A percentile compares a stretch with the other conserved stretches of the same genome.
These are phyloP conservation scores for Emydura subglobosa DNA, from an alignment of 2,113 vertebrate genomes.

Conservation along the genomic window DNA sequence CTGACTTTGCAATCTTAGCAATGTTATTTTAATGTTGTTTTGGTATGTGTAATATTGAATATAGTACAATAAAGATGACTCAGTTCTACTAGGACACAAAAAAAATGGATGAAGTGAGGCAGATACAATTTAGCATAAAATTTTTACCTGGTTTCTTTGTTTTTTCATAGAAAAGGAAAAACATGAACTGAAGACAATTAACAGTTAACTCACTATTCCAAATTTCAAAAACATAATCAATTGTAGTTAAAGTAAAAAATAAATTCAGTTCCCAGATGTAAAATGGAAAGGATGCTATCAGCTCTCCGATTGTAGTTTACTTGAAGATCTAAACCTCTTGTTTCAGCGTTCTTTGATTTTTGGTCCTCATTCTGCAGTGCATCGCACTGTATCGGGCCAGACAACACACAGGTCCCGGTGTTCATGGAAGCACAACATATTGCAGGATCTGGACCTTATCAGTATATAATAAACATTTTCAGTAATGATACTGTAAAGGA, in stretches of 20 bases:
- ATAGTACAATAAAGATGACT: neutral
- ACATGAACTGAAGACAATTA: neutral
- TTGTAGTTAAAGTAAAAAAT: neutral
- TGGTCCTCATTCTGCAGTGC: neutral
- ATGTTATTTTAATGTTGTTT: neutral
- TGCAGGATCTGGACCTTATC: neutral
- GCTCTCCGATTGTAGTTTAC: neutral
- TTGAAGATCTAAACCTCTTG: neutral
- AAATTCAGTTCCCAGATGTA: neutral
- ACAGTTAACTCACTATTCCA: neutral
- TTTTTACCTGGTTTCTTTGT: neutral
- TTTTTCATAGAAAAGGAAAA: neutral
- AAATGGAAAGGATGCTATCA: neutral
- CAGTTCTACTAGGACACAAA: neutral
- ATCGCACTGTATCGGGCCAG: neutral
- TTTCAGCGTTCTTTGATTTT: neutral
- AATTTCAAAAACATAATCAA: neutral
- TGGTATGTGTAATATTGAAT: neutral
- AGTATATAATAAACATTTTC: neutral
- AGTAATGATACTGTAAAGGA: neutral
- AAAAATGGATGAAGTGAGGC: neutral
- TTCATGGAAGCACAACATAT: neutral
- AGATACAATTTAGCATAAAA: neutral
- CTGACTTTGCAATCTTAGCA: neutral
- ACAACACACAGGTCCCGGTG: neutral